A percentile compares a stretch with the other conserved stretches of the same genome.
phyloP scores from a whole-genome alignment of 2,113 vertebrate species.

The Psittacus erithacus region DNA sequence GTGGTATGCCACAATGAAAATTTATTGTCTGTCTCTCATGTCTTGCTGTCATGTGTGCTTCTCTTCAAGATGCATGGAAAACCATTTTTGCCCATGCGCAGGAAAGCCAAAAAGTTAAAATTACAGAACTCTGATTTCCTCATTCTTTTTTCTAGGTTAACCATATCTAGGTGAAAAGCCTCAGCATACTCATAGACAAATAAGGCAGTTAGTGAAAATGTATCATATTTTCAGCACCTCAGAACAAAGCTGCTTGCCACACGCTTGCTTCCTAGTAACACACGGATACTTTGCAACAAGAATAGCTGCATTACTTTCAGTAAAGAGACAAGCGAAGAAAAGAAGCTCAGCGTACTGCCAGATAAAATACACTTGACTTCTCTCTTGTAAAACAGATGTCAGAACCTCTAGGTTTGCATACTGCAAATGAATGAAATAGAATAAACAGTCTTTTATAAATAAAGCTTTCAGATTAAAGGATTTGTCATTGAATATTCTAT shows the following conservation, averaged over 20 bases:
- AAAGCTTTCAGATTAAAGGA: conserved; percentile 64
- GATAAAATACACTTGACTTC: conserved; percentile 52
- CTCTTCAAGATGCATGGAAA: background rate
- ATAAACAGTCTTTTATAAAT: conserved; percentile 40
- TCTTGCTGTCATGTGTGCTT: background rate
- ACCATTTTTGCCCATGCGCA: background rate
- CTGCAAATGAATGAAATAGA: conserved; percentile 55
- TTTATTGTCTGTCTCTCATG: accelerated
- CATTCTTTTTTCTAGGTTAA: background rate
- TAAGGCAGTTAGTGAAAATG: background rate
- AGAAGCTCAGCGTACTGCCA: conserved; percentile 52
- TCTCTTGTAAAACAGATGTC: conserved; percentile 33
- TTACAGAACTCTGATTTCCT: background rate
- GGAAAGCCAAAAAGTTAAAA: background rate
- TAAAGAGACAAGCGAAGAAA: conserved; percentile 15
- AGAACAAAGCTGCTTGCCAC: background rate
- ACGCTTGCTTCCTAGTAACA: background rate
- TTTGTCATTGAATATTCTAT: conserved; percentile 47
- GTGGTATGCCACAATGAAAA: background rate
- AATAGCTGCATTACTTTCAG: background rate
- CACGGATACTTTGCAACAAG: background rate
- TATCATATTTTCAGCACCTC: background rate
- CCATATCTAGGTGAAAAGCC: background rate
- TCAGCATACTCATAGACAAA: background rate
- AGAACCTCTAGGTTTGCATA: conserved; percentile 36